Evolutionary conservation across 2,888 invertebrate genomes (phyloP).

Genomic region (Stenodema calcarata): DNA sequence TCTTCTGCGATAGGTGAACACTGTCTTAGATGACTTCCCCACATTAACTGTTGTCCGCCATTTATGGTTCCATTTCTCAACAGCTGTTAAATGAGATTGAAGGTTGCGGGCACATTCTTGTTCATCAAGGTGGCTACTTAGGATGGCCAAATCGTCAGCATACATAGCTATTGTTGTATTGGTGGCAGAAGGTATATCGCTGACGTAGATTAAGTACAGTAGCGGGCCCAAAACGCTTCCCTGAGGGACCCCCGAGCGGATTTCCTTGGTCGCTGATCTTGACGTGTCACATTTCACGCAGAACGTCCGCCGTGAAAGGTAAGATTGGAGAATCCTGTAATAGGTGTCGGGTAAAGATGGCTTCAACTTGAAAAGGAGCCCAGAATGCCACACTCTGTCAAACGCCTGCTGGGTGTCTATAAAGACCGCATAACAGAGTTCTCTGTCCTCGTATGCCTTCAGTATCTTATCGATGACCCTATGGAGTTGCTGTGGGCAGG

Average conservation of each 20-base stretch:
- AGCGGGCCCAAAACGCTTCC: constrained; percentile 30
- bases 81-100: background rate
- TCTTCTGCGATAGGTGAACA: background rate
- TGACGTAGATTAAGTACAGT: background rate
- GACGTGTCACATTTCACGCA: constrained; percentile 5
- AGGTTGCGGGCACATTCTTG: background rate
- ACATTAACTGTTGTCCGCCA: constrained; percentile 17
- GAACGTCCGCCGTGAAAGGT: background rate
- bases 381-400: constrained; percentile 22
- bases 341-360: background rate
- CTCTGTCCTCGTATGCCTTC: background rate
- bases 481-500: constrained; percentile 30
- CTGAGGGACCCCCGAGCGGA: constrained; percentile 5
- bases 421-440: constrained; percentile 5
- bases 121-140: background rate
- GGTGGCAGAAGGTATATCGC: background rate
- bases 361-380: constrained; percentile 15
- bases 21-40: background rate
- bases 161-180: constrained; percentile 4
- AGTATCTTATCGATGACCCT: constrained; percentile 30
- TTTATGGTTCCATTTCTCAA: constrained; percentile 7
- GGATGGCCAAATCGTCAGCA: constrained; percentile 9
- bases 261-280: background rate
- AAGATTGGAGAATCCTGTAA: constrained; percentile 11
- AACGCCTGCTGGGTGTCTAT: constrained; percentile 22